Evolutionary conservation across 92 coral and sea anemone genomes (phyloP), one percentile per base, ranked within the genome.

Genomic region (Epizoanthus ramosus): DNA sequence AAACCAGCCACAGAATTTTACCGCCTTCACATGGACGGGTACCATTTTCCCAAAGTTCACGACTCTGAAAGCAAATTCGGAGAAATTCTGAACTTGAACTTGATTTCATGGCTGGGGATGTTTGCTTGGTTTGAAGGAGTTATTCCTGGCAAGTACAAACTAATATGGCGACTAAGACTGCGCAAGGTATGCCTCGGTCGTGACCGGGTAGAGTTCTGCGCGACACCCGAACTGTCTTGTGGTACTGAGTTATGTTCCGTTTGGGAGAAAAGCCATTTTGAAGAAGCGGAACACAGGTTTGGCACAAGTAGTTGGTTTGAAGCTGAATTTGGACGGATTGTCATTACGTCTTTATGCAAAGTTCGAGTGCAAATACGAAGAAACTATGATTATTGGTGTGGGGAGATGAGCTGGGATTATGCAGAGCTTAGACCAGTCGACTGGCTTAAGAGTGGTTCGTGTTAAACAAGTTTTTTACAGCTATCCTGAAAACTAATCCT

Each of bases 331-430:
- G 94, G 94, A 17, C 68, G 66, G 50, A 47, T 91, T 58, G 56
- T 47, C 24, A 77, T 91, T 25, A 71, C 84, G 2, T 59, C 68
- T 50, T 41, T 50, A 13, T 91, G 94, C 67, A 81, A 88, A 31
- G 94, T 91, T 5, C 59, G 23, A 17, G 91, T 91, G 57, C 89
- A 91, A 60, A 88, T 91, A 52, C 77, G 66, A 53, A 91, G 94
- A 17, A 70, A 89, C 22, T 63, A 50, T 37, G 60, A 54, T 18
- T 75, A 65, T 65, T 91, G 94, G 94, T 88, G 91, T 88, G 94
- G 94, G 0, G 91, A 91, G 1, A 87, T 91, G 33, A 21, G 81
- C 8, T 91, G 94, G 94, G 94, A 90, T 83, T 75, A 75, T 52
- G 93, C 61, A n/a, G n/a, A 91, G 47, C 63, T 91, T 41, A 87